Evolutionary conservation across 2,113 vertebrate genomes (phyloP), one percentile per base, ranked within the genome.

Genomic region (Dicerorhinus sumatrensis): DNA sequence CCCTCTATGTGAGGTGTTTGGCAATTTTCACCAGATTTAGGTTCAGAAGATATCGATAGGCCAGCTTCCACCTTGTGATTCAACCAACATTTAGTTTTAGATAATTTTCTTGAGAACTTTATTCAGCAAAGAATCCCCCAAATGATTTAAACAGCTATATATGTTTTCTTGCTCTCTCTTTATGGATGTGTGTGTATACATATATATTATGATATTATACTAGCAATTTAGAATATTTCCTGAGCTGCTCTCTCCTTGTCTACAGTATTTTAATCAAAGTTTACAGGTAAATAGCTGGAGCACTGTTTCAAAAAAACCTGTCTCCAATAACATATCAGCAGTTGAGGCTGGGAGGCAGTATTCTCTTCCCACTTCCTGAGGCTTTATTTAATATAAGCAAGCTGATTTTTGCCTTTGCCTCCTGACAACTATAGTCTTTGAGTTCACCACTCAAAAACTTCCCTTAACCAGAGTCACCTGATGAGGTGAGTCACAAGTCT

Each of bases 51-150:
- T 21, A 87, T n/a, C 20, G 54, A 79, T 0, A 96, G 12, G 31
- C 25, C 25, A 81, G 27, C 18, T 83, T 93, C n/a, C 33, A 93
- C 31, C 69, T 83, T 81, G 56, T 51, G 56, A 96, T 48, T 80
- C 72, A 96, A 96, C 10, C 17, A 96, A 16, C 39, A 96, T 62
- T 67, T 90, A 69, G 73, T 83, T 97, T 89, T 56, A 77, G 58
- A 14, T 86, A 67, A 96, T 75, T 96, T 93, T 97, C 33, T 91
- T 90, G 72, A 98, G 56, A 97, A 96, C 83, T 98, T 98, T 98
- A 98, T 98, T 98, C 39, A 95, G 56, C 36, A 96, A 98, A 97
- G 81, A 92, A 80, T 81, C 14, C 23, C 29, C n/a, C 18, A 92
- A 82, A 88, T 76, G 73, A 97, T 60, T 91, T 83, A 83, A 96